phyloP scores from a whole-genome alignment of 2,797 vertebrate species.

The Rhabdomys pumilio region DNA sequence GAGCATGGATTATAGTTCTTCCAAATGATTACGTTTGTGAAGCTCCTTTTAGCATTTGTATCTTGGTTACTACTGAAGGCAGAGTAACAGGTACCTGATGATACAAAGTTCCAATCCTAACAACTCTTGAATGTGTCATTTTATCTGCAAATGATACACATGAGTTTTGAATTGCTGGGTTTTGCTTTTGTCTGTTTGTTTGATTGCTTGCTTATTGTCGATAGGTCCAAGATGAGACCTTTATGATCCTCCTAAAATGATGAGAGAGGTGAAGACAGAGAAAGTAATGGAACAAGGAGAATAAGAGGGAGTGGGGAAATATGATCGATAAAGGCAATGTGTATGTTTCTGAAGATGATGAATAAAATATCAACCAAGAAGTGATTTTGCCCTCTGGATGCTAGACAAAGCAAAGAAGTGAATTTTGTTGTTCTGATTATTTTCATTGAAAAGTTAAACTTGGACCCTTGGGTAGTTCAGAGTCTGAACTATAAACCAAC shows the following conservation, averaged over 20 bases:
- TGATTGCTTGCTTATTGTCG: neutral
- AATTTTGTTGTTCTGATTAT: neutral
- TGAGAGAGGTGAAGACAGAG: neutral
- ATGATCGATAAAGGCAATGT: neutral
- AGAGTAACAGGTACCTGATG: neutral
- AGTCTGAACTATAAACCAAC: no score
- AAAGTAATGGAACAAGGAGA: neutral
- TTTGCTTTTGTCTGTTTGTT: neutral
- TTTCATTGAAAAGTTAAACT: neutral
- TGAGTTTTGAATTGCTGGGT: neutral
- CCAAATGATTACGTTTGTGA: no score
- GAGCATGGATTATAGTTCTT: neutral
- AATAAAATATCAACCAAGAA: neutral
- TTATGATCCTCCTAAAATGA: neutral
- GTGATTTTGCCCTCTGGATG: neutral
- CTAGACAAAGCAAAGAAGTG: neutral
- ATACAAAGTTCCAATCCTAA: neutral
- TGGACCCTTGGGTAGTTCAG: neutral
- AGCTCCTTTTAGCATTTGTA: neutral
- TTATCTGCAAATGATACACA: neutral
- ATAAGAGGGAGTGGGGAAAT: neutral
- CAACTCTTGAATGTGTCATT: neutral
- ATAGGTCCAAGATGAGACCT: neutral
- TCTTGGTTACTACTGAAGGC: neutral
- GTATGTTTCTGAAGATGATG: neutral